Evolutionary conservation across 2,888 invertebrate genomes (phyloP).

Genomic region (Anaspis maculata): DNA sequence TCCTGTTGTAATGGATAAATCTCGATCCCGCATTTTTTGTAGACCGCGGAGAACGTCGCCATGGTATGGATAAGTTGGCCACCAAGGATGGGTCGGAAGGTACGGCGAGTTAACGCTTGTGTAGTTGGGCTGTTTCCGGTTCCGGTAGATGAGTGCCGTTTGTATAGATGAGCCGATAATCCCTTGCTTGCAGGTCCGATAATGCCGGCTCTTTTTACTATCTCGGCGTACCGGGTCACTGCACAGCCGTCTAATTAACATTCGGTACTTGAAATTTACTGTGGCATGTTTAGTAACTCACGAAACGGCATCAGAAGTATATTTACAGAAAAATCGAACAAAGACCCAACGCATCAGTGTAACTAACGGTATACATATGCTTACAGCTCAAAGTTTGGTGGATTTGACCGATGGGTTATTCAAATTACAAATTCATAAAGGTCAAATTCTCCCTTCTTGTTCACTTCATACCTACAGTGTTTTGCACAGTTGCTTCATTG

Average conservation of each 20-base stretch:
- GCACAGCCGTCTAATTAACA: conserved; percentile 27
- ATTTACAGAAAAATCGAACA: conserved; percentile 1
- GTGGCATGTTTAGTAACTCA: conserved; percentile 1
- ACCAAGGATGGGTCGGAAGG: conserved; percentile 33
- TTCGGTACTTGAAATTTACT: conserved; percentile 17
- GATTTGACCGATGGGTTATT: too few species aligned
- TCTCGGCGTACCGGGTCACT: conserved; percentile 27
- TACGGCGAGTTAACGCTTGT: conserved; percentile 36
- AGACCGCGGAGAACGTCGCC: conserved; percentile 11
- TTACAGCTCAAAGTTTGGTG: too few species aligned
- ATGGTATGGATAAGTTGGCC: conserved; percentile 33
- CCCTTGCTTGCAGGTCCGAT: conserved; percentile 14
- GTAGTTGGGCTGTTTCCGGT: conserved; percentile 36
- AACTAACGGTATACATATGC: too few species aligned
- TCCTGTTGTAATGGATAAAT: too few species aligned
- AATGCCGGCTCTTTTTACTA: conserved; percentile 16
- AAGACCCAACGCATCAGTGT: too few species aligned
- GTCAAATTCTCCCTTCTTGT: too few species aligned
- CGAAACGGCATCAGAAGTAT: background rate
- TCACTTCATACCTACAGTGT: too few species aligned
- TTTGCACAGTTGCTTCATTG: too few species aligned
- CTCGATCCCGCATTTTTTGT: too few species aligned
- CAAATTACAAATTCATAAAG: too few species aligned
- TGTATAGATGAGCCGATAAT: conserved; percentile 34
- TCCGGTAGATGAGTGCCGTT: conserved; percentile 36